These are phyloP conservation scores for Thunnus maccoyii DNA, from an alignment of 2,113 vertebrate species.

Conservation along the genomic window DNA sequence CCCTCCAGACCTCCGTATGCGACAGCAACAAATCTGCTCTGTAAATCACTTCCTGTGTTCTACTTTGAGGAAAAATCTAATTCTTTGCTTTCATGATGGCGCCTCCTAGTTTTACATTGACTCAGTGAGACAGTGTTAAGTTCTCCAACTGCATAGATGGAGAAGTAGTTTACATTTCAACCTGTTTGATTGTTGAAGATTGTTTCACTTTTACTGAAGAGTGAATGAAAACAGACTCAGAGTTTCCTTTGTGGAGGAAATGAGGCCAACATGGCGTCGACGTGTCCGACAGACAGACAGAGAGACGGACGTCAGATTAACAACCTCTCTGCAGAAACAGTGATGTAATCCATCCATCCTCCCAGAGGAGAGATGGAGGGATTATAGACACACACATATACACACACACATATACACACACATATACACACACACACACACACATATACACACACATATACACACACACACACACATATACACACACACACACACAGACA, in stretches of 20 bases:
- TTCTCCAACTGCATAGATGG: no score
- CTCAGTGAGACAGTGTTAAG: no score
- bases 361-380: constrained; percentile 36
- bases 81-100: no score
- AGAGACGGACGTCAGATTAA: constrained; percentile 69
- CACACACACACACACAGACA: not conserved
- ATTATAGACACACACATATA: constrained; percentile 33
- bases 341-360: constrained; percentile 56
- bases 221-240: no score
- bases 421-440: not conserved
- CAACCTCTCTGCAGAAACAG: constrained; percentile 28
- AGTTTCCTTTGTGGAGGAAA: constrained; percentile 52
- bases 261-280: constrained; percentile 81
- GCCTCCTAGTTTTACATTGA: no score
- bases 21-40: no score
- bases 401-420: not conserved
- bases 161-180: no score
- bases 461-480: not conserved
- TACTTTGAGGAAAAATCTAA: no score
- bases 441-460: not conserved
- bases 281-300: constrained; percentile 45
- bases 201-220: no score
- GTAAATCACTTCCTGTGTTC: no score
- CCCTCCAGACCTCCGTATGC: no score
- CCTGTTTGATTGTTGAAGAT: no score